Evolutionary conservation across 2,888 invertebrate species (phyloP).

Genomic region (Halictus ligatus): DNA sequence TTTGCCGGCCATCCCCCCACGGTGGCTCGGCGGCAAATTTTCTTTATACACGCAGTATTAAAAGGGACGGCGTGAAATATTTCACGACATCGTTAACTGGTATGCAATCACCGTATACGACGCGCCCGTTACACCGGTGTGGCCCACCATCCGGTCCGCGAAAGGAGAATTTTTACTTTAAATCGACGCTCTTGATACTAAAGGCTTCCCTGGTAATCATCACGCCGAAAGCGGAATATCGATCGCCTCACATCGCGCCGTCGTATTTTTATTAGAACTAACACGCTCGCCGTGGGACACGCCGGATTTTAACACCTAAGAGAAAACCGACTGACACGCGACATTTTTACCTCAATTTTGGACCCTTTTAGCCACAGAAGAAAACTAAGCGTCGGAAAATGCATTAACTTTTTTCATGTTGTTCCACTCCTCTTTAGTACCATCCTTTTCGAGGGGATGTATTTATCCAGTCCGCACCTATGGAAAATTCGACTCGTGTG

Average conservation of each 20-base stretch:
- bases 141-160: background rate
- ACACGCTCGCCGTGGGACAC: background rate
- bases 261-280: conserved; percentile 6
- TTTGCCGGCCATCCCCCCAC: background rate
- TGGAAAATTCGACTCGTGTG: background rate
- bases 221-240: background rate
- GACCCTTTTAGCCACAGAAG: background rate
- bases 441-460: background rate
- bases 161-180: conserved; percentile 4
- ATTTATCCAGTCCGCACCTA: background rate
- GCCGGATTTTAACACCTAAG: background rate
- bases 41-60: conserved; percentile 23
- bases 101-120: background rate
- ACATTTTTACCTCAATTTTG: background rate
- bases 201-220: background rate
- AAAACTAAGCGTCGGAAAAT: background rate
- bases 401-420: background rate
- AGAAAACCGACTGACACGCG: background rate
- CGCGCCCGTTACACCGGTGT: conserved; percentile 1
- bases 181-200: background rate
- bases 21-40: conserved; percentile 7
- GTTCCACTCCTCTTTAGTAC: background rate
- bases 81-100: conserved; percentile 7
- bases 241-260: background rate
- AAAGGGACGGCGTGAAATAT: conserved; percentile 10